Evolutionary conservation across 2,113 vertebrate genomes (phyloP).

Genomic region (Cebidichthys violaceus): DNA sequence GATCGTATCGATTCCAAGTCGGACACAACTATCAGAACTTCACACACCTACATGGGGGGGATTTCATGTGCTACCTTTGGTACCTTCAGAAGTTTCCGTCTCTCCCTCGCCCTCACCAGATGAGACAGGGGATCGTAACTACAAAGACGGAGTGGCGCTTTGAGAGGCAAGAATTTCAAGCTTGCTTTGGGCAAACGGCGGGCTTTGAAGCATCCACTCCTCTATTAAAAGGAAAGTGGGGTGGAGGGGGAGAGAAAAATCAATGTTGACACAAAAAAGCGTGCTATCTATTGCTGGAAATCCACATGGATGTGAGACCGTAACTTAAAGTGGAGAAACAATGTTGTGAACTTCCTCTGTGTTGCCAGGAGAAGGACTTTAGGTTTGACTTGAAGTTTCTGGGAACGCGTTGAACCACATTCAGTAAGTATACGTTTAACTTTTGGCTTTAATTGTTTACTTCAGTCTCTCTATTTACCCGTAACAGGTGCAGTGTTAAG

Average conservation of each 20-base stretch:
- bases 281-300: constrained; percentile 71
- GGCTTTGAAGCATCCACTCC: constrained; percentile 92
- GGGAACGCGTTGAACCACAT: not conserved
- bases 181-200: constrained; percentile 90
- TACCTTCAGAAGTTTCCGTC: constrained; percentile 91
- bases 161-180: constrained; percentile 90
- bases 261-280: constrained; percentile 87
- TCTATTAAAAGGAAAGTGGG: constrained; percentile 80
- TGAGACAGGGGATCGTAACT: constrained; percentile 86
- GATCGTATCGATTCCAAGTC: constrained; percentile 78
- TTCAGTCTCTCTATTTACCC: not conserved
- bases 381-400: constrained; percentile 3
- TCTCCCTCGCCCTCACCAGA: constrained; percentile 84
- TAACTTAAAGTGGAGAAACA: constrained; percentile 55
- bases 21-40: constrained; percentile 76
- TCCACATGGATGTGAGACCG: constrained; percentile 66
- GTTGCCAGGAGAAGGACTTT: constrained; percentile 6
- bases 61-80: constrained; percentile 83
- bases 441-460: not conserved
- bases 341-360: constrained; percentile 46
- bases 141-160: constrained; percentile 88
- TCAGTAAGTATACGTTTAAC: constrained; percentile 9
- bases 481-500: not conserved
- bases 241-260: constrained; percentile 84
- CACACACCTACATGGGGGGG: constrained; percentile 80